Evolutionary conservation across 2,113 vertebrate genomes (phyloP).

Genomic region (Callithrix jacchus): DNA sequence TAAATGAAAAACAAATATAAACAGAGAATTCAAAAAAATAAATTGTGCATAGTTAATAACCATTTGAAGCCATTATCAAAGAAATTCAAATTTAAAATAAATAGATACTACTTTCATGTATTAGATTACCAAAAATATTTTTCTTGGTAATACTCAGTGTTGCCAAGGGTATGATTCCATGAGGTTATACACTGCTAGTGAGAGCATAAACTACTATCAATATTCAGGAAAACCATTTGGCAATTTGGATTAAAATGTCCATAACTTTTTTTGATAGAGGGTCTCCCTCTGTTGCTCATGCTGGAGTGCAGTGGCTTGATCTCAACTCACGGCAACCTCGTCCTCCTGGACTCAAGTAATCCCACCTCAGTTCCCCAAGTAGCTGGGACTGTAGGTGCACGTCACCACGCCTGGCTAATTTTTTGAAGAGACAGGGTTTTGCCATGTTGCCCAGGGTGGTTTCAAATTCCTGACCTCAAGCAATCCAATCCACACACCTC

Average conservation of each 20-base stretch:
- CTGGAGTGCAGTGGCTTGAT: too few species aligned
- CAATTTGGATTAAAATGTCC: neutral
- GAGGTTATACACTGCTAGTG: neutral
- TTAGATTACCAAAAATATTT: slow-evolving; percentile 7
- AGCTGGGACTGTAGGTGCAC: too few species aligned
- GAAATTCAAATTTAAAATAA: neutral
- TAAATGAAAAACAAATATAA: neutral
- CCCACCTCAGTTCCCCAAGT: too few species aligned
- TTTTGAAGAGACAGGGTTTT: too few species aligned
- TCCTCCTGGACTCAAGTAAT: too few species aligned
- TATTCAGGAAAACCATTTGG: slow-evolving; percentile 1
- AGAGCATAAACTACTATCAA: neutral
- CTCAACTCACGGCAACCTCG: too few species aligned
- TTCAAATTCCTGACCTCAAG: too few species aligned
- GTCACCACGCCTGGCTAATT: too few species aligned
- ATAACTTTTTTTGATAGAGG: too few species aligned
- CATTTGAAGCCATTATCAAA: neutral
- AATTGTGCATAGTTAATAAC: neutral
- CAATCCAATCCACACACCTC: too few species aligned
- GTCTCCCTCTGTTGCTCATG: too few species aligned
- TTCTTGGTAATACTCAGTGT: neutral
- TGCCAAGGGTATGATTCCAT: slow-evolving; percentile 5
- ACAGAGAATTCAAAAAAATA: neutral
- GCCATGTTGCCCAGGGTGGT: too few species aligned
- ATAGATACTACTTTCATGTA: neutral